Evolutionary conservation across 1,140 invertebrate species (phyloP).

Genomic region (Tachypleus tridentatus): DNA sequence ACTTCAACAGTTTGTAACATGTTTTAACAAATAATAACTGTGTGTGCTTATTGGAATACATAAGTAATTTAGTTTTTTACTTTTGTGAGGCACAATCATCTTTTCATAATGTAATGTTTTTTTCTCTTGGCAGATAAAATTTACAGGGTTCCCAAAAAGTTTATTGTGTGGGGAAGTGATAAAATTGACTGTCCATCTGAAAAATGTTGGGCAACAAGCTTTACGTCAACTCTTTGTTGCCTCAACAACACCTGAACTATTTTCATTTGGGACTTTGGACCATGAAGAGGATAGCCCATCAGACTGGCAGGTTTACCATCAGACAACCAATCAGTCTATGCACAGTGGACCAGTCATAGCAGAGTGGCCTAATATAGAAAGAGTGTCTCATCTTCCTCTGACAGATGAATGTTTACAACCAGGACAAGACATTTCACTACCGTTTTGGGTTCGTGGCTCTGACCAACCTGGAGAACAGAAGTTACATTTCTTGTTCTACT

Average conservation of each 20-base stretch:
- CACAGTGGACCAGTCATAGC: no score
- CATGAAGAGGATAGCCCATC: conserved; percentile 25
- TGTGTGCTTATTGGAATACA: no score
- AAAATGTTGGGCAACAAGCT: conserved; percentile 52
- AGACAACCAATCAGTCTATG: no score
- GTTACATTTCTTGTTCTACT: conserved; percentile 58
- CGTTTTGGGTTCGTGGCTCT: conserved; percentile 54
- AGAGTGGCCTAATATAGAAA: no score
- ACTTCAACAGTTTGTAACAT: no score
- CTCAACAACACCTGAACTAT: conserved; percentile 52
- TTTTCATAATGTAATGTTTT: not conserved
- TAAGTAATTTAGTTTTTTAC: no score
- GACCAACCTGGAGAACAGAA: conserved; percentile 46
- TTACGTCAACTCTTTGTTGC: conserved; percentile 52
- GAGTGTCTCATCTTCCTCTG: no score
- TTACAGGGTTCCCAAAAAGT: conserved; percentile 51
- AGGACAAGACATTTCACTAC: conserved; percentile 42
- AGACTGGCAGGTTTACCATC: conserved; percentile 9
- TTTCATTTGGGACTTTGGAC: conserved; percentile 40
- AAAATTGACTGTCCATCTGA: conserved; percentile 49
- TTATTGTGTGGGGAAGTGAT: conserved; percentile 61
- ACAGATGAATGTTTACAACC: conserved; percentile 27
- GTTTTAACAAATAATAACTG: no score
- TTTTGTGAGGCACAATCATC: no score
- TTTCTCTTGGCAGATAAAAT: conserved; percentile 44